Base-by-base conservation (phyloP, 2,797 vertebrate genomes). In the Parambassis ranga region DNA sequence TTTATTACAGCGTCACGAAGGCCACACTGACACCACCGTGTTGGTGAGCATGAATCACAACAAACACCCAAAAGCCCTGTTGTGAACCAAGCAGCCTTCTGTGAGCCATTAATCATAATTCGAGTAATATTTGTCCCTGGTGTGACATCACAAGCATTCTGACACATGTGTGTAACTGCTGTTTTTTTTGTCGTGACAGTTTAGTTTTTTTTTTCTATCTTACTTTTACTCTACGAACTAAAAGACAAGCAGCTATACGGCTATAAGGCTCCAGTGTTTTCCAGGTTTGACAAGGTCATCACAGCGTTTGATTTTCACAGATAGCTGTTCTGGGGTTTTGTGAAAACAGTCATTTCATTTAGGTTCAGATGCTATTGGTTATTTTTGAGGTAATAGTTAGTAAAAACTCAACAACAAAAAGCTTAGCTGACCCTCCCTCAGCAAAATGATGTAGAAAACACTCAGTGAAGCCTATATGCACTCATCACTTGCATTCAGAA, bases 251-350 rank as follows among this genome's bases (percentile, higher is more conserved):
- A 36, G 30, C 19, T 8, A 5, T 15, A 53, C 68, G 32, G 79
- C n/a, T n/a, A n/a, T n/a, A 86, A 65, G 18, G 36, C 41, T 33
- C 11, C 31, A 49, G 23, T 79, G 71, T 75, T 71, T 64, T 20
- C 15, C 15, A n/a, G 15, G 18, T 55, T 11, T 2, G 22, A 10
- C 2, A 28, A 78, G 55, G 49, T 77, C 63, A 71, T 48, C 22
- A 36, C 26, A 13, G 15, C 2, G 61, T 58, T 24, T 51, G 63
- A 77, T 72, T 64, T 4, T 24, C 22, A 27, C 28, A 48, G 56
- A 66, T 69, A 62, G 39, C 6, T 10, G 38, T 49, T 63, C 13
- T 32, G 35, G 27, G 31, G 10, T 62, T 55, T 47, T 47, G 9
- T 53, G 20, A 48, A 76, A 71, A 76, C 52, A 72, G 32, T 50